Evolutionary conservation across 2,113 vertebrate species (phyloP), one percentile per base, ranked within the genome.

Genomic region (Hyperopisus bebe): DNA sequence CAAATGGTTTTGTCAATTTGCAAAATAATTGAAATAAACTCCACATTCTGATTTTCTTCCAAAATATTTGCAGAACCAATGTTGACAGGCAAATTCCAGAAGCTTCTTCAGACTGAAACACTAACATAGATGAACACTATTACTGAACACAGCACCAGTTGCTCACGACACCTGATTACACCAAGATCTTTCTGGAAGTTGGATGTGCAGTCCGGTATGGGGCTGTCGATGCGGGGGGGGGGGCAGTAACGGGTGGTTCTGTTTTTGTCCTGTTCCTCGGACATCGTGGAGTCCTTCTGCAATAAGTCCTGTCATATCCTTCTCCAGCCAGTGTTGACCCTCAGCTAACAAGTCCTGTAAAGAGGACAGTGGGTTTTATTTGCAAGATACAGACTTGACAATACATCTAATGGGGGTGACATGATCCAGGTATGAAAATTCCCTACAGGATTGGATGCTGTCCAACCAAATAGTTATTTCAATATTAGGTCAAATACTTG

Each of bases 91-190:
- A 39, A 15, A 77, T 39, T 77, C 15, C 70, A 35, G 70, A 77
- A 77, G 74, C 35, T 80, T 77, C 31, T 77, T 80, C 74, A 39
- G 74, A 80, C 74, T 80, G 4, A 80, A 19, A 80, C 35, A 80
- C 35, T 80, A 80, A 80, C 74, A 80, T 80, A 19, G 35, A 80
- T 80, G 35, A 80, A 80, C 74, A 80, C 74, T 80, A 80, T 42
- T 80, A 80, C 74, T 80, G 74, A 80, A 39, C 74, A 80, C 74
- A 80, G 74, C 74, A 80, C 74, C 74, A 80, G 74, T 39, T 42
- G 74, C 13, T 80, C 35, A 42, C 13, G 1, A 80, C 74, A 80
- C 74, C 74, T 42, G 17, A 42, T 80, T 80, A 80, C 74, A 80
- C 74, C 74, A 17, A 80, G 35, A 6, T 80, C 74, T 80, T 19